Conservation (phyloP, 2,888 invertebrate species). For the Nomada ruficornis region DNA sequence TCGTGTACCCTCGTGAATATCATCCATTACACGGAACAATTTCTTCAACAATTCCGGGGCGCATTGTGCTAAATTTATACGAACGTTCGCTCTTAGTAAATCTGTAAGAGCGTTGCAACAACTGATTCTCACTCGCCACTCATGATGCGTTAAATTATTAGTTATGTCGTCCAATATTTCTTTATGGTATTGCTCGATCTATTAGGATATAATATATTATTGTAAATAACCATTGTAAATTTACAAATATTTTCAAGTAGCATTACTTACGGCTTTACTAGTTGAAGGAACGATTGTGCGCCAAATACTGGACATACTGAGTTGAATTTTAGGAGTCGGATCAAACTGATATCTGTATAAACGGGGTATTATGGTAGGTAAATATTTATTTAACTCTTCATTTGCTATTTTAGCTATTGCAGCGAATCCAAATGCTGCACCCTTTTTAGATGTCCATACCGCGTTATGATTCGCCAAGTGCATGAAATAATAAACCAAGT, state of each 20-base stretch:
- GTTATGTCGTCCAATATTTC: conserved; percentile 93
- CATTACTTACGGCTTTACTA: conserved; percentile 89
- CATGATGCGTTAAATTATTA: conserved; percentile 91
- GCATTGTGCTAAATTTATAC: conserved; percentile 82
- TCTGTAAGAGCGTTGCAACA: conserved; percentile 95
- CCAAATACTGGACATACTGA: conserved; percentile 98
- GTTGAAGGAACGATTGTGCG: conserved; percentile 94
- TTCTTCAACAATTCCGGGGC: conserved; percentile 90
- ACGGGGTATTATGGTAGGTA: conserved; percentile 94
- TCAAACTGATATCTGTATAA: conserved; percentile 96
- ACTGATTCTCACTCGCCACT: conserved; percentile 96
- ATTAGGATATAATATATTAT: conserved; percentile 65
- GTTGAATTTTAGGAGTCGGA: conserved; percentile 95
- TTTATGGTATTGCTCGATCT: conserved; percentile 93
- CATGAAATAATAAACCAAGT: conserved; percentile 98
- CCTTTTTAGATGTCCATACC: conserved; percentile 97
- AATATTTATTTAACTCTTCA: conserved; percentile 91
- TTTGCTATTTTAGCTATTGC: conserved; percentile 94
- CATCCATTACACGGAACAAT: conserved; percentile 96
- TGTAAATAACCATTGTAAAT: conserved; percentile 14
- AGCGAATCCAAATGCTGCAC: conserved; percentile 96
- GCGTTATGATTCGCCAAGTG: conserved; percentile 97
- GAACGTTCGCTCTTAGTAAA: conserved; percentile 86
- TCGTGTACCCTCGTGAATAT: conserved; percentile 95
- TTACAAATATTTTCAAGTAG: neutral